phyloP scores from a whole-genome alignment of 1,140 invertebrate genomes.

The Drosophila simulans region DNA sequence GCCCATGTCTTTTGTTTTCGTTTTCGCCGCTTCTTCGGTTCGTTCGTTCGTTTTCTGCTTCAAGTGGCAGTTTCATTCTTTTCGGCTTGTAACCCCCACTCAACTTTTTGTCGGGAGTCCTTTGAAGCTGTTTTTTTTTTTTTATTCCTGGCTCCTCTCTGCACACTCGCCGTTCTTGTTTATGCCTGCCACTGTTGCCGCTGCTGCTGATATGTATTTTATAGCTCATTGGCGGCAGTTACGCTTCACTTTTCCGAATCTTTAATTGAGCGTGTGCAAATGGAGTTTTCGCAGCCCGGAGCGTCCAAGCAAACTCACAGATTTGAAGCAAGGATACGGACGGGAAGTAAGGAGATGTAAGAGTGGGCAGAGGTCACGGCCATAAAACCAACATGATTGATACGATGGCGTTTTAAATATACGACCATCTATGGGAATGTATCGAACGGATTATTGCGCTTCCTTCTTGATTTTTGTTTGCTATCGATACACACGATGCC shows the following conservation, averaged over 20 bases:
- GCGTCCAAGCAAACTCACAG: neutral
- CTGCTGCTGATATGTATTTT: slow-evolving; percentile 46
- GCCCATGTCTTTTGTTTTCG: slow-evolving; percentile 63
- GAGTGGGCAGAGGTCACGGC: slow-evolving; percentile 12
- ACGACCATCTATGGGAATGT: neutral
- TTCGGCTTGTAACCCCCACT: slow-evolving; percentile 27
- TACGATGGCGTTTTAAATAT: slow-evolving; percentile 18
- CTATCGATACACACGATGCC: neutral
- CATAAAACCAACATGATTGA: slow-evolving; percentile 34
- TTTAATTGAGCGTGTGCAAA: slow-evolving; percentile 49
- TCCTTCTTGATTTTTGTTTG: neutral
- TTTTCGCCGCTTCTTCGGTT: slow-evolving; percentile 26
- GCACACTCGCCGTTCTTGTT: slow-evolving; percentile 5
- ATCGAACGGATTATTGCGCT: slow-evolving; percentile 1
- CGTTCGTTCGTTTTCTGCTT: slow-evolving; percentile 60
- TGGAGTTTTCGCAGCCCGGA: slow-evolving; percentile 21
- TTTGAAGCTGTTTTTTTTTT: slow-evolving; percentile 44
- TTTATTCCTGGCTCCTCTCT: neutral
- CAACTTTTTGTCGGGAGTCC: slow-evolving; percentile 24
- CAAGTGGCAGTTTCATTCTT: slow-evolving; percentile 77
- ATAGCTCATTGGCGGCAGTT: slow-evolving; percentile 51
- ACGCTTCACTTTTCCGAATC: slow-evolving; percentile 27
- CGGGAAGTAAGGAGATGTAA: neutral
- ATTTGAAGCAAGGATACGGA: slow-evolving; percentile 19
- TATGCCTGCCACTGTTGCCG: slow-evolving; percentile 17